A percentile compares a stretch with the other conserved stretches of the same genome.
phyloP scores from a whole-genome alignment of 2,888 invertebrate genomes.

The Stenichneumon culpator region DNA sequence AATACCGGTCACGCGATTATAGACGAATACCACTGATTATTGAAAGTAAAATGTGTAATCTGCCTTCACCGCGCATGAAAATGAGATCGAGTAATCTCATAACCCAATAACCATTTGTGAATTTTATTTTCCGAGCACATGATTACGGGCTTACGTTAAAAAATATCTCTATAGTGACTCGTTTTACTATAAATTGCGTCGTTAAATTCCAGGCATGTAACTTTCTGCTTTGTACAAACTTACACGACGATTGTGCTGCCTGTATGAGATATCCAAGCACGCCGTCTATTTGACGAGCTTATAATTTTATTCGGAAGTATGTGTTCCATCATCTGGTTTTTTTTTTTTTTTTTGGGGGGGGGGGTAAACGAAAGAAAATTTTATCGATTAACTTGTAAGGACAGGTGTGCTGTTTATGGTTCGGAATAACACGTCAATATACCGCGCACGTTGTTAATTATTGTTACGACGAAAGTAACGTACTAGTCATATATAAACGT shows the following conservation, averaged over 20 bases:
- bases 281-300: constrained; percentile 45
- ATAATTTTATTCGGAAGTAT: constrained; percentile 14
- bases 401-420: constrained; percentile 27
- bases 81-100: constrained; percentile 51
- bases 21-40: constrained; percentile 57
- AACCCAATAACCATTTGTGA: constrained; percentile 31
- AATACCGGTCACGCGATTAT: constrained; percentile 52
- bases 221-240: constrained; percentile 61
- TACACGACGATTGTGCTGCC: constrained; percentile 70
- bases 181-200: constrained; percentile 52
- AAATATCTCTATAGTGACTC: constrained; percentile 53
- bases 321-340: not conserved
- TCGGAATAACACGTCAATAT: constrained; percentile 51
- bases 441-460: constrained; percentile 65
- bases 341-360: not conserved
- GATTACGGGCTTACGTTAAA: constrained; percentile 45
- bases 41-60: constrained; percentile 65
- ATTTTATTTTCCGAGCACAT: constrained; percentile 10
- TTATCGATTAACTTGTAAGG: constrained; percentile 42
- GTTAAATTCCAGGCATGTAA: constrained; percentile 47
- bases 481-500: constrained; percentile 70
- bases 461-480: constrained; percentile 68
- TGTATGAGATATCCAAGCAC: constrained; percentile 61
- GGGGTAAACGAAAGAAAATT: constrained; percentile 28
- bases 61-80: constrained; percentile 55